Conservation (phyloP, 1,140 invertebrate genomes). For the Neuroterus valhalla region DNA sequence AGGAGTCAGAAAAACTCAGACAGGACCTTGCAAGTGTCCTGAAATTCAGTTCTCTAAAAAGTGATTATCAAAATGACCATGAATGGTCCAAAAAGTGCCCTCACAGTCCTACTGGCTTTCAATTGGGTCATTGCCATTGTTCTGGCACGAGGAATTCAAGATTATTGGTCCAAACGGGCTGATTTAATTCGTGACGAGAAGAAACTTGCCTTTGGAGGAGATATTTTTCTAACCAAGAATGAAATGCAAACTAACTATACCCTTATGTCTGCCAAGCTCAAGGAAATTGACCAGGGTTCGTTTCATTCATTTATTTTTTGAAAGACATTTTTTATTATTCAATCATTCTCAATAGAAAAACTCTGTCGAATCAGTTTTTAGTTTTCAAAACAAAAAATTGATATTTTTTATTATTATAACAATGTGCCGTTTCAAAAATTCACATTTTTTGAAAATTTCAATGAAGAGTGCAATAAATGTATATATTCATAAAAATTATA, state of each 20-base stretch:
- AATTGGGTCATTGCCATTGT: not conserved
- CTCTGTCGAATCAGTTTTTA: too few relatives aligned
- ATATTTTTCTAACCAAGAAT: constrained; percentile 53
- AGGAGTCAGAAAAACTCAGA: too few relatives aligned
- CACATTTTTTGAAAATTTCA: too few relatives aligned
- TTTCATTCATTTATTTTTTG: not conserved
- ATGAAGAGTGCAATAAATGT: too few relatives aligned
- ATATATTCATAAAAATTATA: too few relatives aligned
- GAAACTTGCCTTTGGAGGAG: constrained; percentile 26
- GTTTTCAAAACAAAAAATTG: too few relatives aligned
- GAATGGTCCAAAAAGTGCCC: not conserved
- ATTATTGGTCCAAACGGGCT: constrained; percentile 17
- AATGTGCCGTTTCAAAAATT: too few relatives aligned
- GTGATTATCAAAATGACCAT: constrained; percentile 18
- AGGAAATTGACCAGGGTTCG: constrained; percentile 31
- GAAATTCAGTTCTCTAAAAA: not conserved
- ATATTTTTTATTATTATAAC: too few relatives aligned
- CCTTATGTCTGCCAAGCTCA: constrained; percentile 26
- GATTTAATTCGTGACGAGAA: constrained; percentile 74
- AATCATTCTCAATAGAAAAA: too few relatives aligned
- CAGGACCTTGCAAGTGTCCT: not conserved
- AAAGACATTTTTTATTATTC: not conserved
- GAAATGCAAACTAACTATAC: constrained; percentile 40
- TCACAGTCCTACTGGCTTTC: not conserved
- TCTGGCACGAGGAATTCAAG: not conserved